Evolutionary conservation across 1,140 invertebrate genomes (phyloP).

Genomic region (Brachionus asplanchnoidis): DNA sequence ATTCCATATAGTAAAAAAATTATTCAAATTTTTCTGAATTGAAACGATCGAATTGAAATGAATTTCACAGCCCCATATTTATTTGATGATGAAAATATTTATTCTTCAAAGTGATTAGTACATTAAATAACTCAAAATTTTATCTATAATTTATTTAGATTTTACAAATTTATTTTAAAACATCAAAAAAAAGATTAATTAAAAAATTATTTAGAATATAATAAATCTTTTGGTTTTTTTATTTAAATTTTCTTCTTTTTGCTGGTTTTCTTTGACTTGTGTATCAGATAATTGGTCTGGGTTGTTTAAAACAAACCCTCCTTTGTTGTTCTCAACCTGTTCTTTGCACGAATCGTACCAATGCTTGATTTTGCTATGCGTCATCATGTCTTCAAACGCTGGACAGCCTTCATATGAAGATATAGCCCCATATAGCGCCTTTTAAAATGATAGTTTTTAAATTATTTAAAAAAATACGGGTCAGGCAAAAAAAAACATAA

Average conservation of each 20-base stretch:
- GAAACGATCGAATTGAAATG: too few relatives aligned
- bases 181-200: not conserved
- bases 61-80: too few relatives aligned
- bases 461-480: too few relatives aligned
- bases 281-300: not conserved
- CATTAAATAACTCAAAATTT: not conserved
- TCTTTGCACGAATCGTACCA: conserved; percentile 60
- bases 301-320: conserved; percentile 43
- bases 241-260: not conserved
- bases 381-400: conserved; percentile 76
- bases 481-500: too few relatives aligned
- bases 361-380: conserved; percentile 66
- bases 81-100: too few relatives aligned
- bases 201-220: conserved; percentile 28
- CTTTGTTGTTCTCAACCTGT: conserved; percentile 49
- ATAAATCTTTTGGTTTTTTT: conserved; percentile 2
- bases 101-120: too few relatives aligned
- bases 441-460: conserved; percentile 43
- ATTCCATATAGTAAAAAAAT: too few relatives aligned
- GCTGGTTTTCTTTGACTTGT: not conserved
- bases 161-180: not conserved
- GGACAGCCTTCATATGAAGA: conserved; percentile 88
- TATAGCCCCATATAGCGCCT: conserved; percentile 82
- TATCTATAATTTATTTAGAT: not conserved
- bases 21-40: too few relatives aligned